Conservation (phyloP, 2,113 vertebrate species). For the Chascanopsetta lugubris region DNA sequence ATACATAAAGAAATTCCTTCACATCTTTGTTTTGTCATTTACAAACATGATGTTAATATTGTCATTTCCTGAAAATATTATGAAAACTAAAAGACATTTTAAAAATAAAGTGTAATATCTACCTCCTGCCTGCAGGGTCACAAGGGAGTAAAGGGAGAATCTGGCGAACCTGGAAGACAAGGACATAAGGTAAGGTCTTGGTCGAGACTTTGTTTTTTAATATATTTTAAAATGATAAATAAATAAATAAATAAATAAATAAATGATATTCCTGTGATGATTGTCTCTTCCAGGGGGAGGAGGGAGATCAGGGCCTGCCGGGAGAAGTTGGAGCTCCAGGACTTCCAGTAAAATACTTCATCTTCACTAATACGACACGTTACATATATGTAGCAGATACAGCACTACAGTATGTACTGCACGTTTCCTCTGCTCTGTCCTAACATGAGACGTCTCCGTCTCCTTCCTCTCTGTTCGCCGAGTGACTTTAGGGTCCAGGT, state of each 20-base stretch:
- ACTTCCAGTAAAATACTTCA: constrained; percentile 89
- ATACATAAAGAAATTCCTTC: no score
- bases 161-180: constrained; percentile 96
- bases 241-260: no score
- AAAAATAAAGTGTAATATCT: background rate
- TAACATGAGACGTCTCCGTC: constrained; percentile 36
- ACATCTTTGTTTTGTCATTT: no score
- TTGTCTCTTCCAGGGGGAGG: constrained; percentile 85
- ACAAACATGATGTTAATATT: no score
- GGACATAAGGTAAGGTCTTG: constrained; percentile 90
- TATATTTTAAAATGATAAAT: no score
- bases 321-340: constrained; percentile 92
- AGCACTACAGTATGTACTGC: no score
- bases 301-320: constrained; percentile 87
- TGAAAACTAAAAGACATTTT: background rate
- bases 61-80: no score
- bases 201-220: no score
- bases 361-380: background rate
- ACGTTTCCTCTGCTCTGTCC: background rate
- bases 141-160: constrained; percentile 94
- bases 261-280: no score
- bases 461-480: constrained; percentile 48
- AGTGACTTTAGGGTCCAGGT: constrained; percentile 85
- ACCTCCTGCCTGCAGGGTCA: constrained; percentile 84
- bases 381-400: no score